Base-by-base conservation (phyloP, 2,888 invertebrate species). In the Drosophila prolongata region DNA sequence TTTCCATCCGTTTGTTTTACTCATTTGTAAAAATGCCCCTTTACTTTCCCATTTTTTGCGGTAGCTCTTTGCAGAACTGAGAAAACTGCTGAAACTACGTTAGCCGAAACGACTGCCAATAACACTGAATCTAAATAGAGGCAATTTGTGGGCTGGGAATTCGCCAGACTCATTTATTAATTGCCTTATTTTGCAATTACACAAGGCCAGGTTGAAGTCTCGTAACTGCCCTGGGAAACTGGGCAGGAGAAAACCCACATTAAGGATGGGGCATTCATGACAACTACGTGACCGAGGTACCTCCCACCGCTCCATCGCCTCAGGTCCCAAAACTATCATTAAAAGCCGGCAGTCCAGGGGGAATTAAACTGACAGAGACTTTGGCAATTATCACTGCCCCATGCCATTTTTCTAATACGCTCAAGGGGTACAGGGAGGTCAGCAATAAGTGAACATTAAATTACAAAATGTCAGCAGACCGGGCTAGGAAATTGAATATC, bases 401-500 rank as follows among this genome's bases (percentile, higher is more conserved):
- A 11, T n/a, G 9, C 24, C 67, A 35, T 66, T 35, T 46, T 66
- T 38, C 34, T 14, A 65, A 40, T 55, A 42, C 38, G 38, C 34
- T 66, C 34, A 46, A 27, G 62, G 40, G 62, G 56, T 74, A 72
- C 64, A 75, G 44, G 40, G 35, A 24, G 43, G 49, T 37, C 43
- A 27, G 14, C 24, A 44, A 40, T 44, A 42, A 47, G 66, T 43
- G 34, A 69, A 46, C 43, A 74, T 71, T 35, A 76, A 75, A 78
- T 73, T 78, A 43, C 76, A 74, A 70, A 77, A 54, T 47, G 76
- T 72, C 75, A 66, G 60, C 65, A 59, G 49, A 44, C 27, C n/a
- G n/a, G 49, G 54, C 55, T 54, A 56, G 86, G 83, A 87, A 87
- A 87, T 87, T 75, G 70, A 87, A 85, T 82, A 78, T 84, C 88